Evolutionary conservation across 2,113 vertebrate genomes (phyloP), one percentile per base, ranked within the genome.

Genomic region (Ameiurus melas): DNA sequence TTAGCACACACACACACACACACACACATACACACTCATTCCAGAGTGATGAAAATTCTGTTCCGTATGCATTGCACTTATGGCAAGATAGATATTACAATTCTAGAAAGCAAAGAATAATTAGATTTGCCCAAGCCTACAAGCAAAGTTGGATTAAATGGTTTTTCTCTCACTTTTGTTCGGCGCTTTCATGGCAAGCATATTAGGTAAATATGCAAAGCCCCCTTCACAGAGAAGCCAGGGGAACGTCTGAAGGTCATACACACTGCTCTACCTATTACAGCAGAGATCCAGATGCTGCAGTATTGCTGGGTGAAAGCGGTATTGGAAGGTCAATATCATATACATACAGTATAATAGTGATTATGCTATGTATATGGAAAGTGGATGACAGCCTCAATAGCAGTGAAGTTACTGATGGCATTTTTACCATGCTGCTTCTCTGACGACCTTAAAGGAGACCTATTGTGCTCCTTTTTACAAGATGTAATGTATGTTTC

Each of bases 121-220:
- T 90, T 87, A 71, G 85, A 79, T 80, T 71, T 64, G 51, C 73
- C 64, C 73, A 33, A 55, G 60, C 60, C 85, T 89, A 53, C 85
- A 30, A 88, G 79, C 75, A 82, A 81, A 77, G 53, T 87, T 89
- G 84, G 47, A 58, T 84, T 87, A 77, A 89, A 87, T 75, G 51
- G 55, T 71, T 85, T 89, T 85, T n/a, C 30, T 75, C 62, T 14
- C 33, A 82, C 66, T 87, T 86, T 64, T 85, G 70, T 66, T 79
- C 79, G 81, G 30, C 20, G 43, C 83, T 55, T 75, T 90, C 83
- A 85, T 78, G 90, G 68, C 77, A 85, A 66, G 82, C 30, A 53
- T 89, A 90, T 89, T 90, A 89, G 90, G 90, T 87, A 89, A 90
- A 89, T 90, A 89, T 90, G 83, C 90, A 89, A 90, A 90, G 86